Conservation (phyloP, 92 coral and sea anemone species). For the Palythoa grandis region DNA sequence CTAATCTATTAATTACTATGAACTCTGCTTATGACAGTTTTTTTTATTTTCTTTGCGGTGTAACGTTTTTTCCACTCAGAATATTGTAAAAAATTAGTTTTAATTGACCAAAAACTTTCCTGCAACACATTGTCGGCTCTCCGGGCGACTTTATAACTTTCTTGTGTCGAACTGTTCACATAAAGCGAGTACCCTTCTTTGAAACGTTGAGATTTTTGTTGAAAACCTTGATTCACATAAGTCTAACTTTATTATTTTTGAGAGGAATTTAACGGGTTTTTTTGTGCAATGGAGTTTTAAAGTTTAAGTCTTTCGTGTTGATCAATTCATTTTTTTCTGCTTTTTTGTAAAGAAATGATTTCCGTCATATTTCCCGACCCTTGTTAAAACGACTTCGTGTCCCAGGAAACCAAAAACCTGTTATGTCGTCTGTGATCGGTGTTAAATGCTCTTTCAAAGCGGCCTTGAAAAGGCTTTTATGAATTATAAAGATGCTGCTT, state of each 20-base stretch:
- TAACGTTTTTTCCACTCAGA: not conserved
- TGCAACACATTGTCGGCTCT: not conserved
- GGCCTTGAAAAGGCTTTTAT: slow-evolving; percentile 7
- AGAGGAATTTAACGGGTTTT: not conserved
- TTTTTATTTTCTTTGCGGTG: not conserved
- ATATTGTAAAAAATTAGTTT: not conserved
- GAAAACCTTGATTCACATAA: not conserved
- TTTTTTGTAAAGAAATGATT: not conserved
- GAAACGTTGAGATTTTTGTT: not conserved
- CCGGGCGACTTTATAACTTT: not conserved
- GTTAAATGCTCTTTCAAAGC: not conserved
- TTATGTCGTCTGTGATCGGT: not conserved
- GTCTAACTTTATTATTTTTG: not conserved
- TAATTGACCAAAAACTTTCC: not conserved
- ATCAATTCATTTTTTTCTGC: not conserved
- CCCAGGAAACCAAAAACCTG: slow-evolving; percentile 3
- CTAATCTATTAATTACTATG: not conserved
- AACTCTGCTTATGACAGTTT: not conserved
- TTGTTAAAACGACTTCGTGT: slow-evolving; percentile 4
- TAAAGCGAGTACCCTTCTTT: not conserved
- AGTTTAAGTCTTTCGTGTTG: not conserved
- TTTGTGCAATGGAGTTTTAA: not conserved
- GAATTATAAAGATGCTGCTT: slow-evolving; percentile 13
- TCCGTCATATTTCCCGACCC: not conserved
- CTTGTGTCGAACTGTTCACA: not conserved